Conservation (phyloP, 2,113 vertebrate genomes). For the Paracanthobrama guichenoti region DNA sequence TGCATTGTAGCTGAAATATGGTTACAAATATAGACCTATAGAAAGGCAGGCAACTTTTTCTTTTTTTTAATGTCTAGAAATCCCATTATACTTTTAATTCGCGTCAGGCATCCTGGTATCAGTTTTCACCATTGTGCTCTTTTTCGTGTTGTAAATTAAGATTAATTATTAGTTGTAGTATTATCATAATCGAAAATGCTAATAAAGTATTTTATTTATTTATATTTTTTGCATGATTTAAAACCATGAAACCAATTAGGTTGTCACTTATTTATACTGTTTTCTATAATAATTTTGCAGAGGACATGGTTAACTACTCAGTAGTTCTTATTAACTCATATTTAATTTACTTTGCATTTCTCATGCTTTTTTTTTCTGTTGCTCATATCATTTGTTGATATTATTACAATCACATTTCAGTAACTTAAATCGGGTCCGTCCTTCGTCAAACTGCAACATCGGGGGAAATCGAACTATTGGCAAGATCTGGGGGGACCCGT, state of each 20-base stretch:
- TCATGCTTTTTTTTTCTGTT: not conserved
- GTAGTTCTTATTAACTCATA: not conserved
- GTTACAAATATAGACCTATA: not conserved
- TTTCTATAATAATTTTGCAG: not conserved
- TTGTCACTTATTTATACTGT: not conserved
- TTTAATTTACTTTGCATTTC: not conserved
- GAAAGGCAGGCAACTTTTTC: no score
- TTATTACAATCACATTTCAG: slow-evolving; percentile 44
- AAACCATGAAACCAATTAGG: not conserved
- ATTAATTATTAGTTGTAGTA: no score
- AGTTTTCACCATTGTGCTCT: not conserved
- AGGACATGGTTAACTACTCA: not conserved
- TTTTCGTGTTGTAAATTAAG: not conserved
- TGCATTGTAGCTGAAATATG: not conserved
- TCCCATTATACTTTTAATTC: not conserved
- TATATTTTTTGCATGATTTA: not conserved
- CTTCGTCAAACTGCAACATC: slow-evolving; percentile 78
- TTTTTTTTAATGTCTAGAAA: not conserved
- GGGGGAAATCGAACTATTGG: slow-evolving; percentile 76
- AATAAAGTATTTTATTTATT: no score
- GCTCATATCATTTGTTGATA: not conserved
- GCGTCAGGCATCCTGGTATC: not conserved
- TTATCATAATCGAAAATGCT: not conserved
- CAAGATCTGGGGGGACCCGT: slow-evolving; percentile 79
- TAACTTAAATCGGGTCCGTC: slow-evolving; percentile 58